A percentile compares a stretch with the other conserved stretches of the same genome.
Evolutionary conservation across 2,113 vertebrate genomes (phyloP).

Genomic region (Shinisaurus crocodilurus): DNA sequence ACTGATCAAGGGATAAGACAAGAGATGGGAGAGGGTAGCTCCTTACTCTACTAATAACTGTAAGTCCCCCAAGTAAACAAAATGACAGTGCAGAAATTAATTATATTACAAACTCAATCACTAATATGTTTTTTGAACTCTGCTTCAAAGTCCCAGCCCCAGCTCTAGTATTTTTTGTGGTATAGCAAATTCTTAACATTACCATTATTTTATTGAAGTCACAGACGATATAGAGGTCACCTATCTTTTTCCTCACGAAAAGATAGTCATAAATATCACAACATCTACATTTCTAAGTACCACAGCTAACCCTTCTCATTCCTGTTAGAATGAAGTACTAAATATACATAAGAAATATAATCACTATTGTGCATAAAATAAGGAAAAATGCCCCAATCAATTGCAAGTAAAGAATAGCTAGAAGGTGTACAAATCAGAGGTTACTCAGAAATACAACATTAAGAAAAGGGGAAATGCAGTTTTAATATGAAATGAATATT

Average conservation of each 20-base stretch:
- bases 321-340: neutral
- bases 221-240: neutral
- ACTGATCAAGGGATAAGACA: neutral
- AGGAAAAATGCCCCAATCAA: constrained; percentile 25
- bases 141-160: neutral
- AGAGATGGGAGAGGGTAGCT: neutral
- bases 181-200: neutral
- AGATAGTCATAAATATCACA: no score
- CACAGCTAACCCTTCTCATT: neutral
- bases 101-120: neutral
- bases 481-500: constrained; percentile 21
- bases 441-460: neutral
- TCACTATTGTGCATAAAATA: neutral
- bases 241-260: neutral
- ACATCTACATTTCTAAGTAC: neutral
- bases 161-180: neutral
- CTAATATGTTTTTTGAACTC: neutral
- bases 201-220: neutral
- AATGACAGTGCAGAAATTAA: neutral
- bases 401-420: constrained; percentile 23
- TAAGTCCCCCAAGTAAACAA: neutral
- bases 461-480: constrained; percentile 23
- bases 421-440: constrained; percentile 26
- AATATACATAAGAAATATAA: constrained; percentile 3
- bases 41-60: neutral